phyloP scores from a whole-genome alignment of 1,140 invertebrate species.

The Trichonephila inaurata region DNA sequence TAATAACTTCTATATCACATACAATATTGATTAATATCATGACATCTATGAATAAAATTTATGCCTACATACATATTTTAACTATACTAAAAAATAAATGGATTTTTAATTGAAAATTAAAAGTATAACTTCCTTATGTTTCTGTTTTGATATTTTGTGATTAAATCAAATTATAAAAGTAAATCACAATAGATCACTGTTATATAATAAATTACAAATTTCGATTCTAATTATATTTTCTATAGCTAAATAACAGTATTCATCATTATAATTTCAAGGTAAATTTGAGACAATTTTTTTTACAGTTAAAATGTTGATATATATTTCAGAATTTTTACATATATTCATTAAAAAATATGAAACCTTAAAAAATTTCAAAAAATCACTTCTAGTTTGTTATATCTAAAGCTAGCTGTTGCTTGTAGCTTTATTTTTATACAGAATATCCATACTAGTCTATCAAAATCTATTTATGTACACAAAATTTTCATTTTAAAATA shows the following conservation, averaged over 20 bases:
- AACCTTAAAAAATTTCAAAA: conserved; percentile 27
- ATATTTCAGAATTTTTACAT: neutral
- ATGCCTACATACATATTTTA: neutral
- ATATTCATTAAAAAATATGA: conserved; percentile 28
- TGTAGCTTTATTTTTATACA: conserved; percentile 30
- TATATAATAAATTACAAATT: neutral
- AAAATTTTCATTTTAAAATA: neutral
- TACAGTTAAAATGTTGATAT: conserved; percentile 24
- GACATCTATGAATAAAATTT: neutral
- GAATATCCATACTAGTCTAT: conserved; percentile 5
- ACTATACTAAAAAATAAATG: too few relatives aligned
- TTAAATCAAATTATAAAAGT: neutral
- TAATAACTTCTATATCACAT: conserved; percentile 56
- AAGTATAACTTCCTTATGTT: too few relatives aligned
- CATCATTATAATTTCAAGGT: neutral
- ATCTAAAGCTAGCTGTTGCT: conserved; percentile 4
- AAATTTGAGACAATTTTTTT: conserved; percentile 7
- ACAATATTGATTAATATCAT: conserved; percentile 6
- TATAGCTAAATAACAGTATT: neutral
- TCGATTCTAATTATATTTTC: neutral
- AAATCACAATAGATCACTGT: neutral
- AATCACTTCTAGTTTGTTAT: conserved; percentile 1
- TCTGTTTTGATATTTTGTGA: too few relatives aligned
- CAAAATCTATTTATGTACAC: conserved; percentile 6
- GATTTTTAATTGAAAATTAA: too few relatives aligned